Base-by-base conservation (phyloP, 2,888 invertebrate genomes). In the Dicyrtoma fusca region DNA sequence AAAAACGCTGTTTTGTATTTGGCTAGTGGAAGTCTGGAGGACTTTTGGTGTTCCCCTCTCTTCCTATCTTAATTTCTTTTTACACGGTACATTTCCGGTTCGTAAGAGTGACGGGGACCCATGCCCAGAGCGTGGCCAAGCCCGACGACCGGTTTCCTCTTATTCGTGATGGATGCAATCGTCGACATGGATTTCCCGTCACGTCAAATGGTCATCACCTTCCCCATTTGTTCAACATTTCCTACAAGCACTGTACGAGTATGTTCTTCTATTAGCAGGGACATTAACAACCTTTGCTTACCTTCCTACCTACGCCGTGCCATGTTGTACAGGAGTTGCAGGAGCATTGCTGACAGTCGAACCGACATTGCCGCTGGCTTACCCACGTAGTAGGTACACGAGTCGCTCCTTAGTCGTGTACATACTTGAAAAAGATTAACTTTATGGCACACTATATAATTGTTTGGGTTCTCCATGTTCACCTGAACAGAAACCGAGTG, bases 1-100 rank as follows among this genome's bases (percentile, higher is more conserved):
- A 42, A 19, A 34, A 34, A 34, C 4, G 34, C 11, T 13, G 61
- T 42, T 19, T 61, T 42, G 42, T 61, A 42, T 44, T 44, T 61
- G 57, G 57, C 57, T 57, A 57, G 57, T 57, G 61, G 61, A 61
- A 42, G 61, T 61, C 61, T 61, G 61, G 61, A 61, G 61, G 44
- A 61, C 61, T 64, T 42, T 47, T 49, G 23, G 45, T 19, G 64
- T 64, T 64, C 51, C 19, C 21, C 19, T 63, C 19, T 55, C 26
- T 69, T 61, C 61, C 62, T 62, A 51, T 71, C 53, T 51, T 71
- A 71, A 71, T 71, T 71, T 71, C 71, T 71, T 71, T 69, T 63
- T 71, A 71, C 71, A 71, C 71, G 71, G 71, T 71, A 71, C 63
- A 63, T 63, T 71, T 71, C 71, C 71, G 71, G 71, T 71, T 44